Base-by-base conservation (phyloP, 2,797 vertebrate species). In the Gobio occitaniae region DNA sequence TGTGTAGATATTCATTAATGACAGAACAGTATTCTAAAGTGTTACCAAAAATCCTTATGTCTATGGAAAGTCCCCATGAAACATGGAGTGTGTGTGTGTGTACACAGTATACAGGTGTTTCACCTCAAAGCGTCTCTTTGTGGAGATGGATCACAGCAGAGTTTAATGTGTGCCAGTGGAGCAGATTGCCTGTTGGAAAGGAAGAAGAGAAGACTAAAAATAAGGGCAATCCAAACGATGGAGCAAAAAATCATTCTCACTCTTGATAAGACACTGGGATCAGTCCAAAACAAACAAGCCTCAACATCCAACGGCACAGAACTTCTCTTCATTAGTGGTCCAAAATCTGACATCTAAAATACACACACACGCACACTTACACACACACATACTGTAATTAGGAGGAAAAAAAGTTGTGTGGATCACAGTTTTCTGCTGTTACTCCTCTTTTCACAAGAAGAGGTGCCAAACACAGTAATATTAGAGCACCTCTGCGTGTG, bases 241-340 rank as follows among this genome's bases (percentile, higher is more conserved):
- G 63, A 90, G 84, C n/a, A 78, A 61, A 77, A 82, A 86, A 54
- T 48, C 47, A 87, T 92, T 93, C 90, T 78, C 90, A 88, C 86
- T 86, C 91, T 78, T 94, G 94, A 95, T 95, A 95, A 94, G 91
- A 87, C 84, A 68, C 83, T 94, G 94, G 93, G 90, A 87, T 66
- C 75, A 78, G 54, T 89, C 94, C 94, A 95, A 88, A 85, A 87
- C 80, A 90, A 93, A 87, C 90, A 89, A 84, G 71, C 38, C n/a
- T 19, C 86, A 82, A 82, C 68, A 66, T 90, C 83, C 83, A 87
- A 89, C 80, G 84, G 78, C 82, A 84, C 69, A 41, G 89, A 91
- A 91, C 92, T 90, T 89, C 91, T 95, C 93, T 94, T 95, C 93
- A 95, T 95, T 96, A 95, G 92, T 83, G 89, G 86, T 91, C 89